These are phyloP conservation scores for Diadophis punctatus DNA, from an alignment of 2,113 vertebrate genomes.

Conservation along the genomic window DNA sequence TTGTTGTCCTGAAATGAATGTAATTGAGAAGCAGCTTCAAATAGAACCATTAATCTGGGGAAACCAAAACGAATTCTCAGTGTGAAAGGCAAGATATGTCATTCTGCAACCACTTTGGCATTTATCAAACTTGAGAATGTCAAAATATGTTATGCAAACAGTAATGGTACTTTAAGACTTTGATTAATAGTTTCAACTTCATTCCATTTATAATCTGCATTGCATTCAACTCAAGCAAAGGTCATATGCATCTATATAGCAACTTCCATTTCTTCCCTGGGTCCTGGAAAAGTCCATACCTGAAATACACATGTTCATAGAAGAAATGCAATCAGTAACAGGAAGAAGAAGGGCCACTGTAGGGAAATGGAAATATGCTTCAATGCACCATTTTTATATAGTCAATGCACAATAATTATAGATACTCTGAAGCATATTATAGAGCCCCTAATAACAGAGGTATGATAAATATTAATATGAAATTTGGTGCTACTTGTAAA, in stretches of 20 bases:
- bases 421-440: background rate
- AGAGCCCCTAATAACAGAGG: background rate
- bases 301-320: background rate
- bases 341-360: background rate
- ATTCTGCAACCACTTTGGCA: conserved; percentile 7
- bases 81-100: conserved; percentile 27
- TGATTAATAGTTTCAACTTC: conserved; percentile 10
- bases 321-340: background rate
- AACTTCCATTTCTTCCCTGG: background rate
- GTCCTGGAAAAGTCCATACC: background rate
- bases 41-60: conserved; percentile 39
- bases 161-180: conserved; percentile 18
- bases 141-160: conserved; percentile 20
- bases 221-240: conserved; percentile 19
- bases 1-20: conserved; percentile 45
- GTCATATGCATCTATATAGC: background rate
- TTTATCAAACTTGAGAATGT: conserved; percentile 36
- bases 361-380: background rate
- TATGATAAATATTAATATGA: background rate
- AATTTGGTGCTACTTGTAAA: background rate
- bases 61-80: conserved; percentile 7
- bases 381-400: background rate
- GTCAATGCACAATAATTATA: background rate
- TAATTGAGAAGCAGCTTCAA: conserved; percentile 34
- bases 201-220: background rate